Evolutionary conservation across 2,113 vertebrate genomes (phyloP).

Genomic region (Odobenus rosmarus): DNA sequence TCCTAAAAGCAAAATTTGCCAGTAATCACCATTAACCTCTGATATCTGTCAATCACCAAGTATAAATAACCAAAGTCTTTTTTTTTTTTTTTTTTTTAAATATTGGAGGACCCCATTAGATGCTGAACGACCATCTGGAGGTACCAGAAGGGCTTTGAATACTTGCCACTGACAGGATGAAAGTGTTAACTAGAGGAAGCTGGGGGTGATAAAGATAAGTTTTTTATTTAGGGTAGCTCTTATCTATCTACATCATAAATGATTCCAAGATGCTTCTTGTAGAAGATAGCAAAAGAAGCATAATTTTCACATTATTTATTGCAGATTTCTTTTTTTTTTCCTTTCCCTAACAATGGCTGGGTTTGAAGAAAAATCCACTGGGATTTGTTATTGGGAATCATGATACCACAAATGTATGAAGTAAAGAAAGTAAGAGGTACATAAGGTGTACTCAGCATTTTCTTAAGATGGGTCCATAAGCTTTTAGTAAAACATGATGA

Average conservation of each 20-base stretch:
- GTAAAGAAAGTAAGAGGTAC: not conserved
- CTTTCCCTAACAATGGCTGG: not conserved
- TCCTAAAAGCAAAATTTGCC: not conserved
- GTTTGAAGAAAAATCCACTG: not conserved
- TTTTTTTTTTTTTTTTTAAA: not conserved
- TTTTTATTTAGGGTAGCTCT: not conserved
- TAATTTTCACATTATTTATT: not conserved
- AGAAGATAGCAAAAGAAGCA: not conserved
- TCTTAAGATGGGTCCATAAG: not conserved
- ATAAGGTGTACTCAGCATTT: not conserved
- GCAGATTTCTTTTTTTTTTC: not conserved
- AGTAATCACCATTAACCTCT: not conserved
- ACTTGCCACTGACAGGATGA: not conserved
- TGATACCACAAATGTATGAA: not conserved
- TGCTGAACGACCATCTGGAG: not conserved
- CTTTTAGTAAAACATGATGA: conserved; percentile 10
- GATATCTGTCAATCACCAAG: not conserved
- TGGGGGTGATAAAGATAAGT: not conserved
- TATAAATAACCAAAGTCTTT: not conserved
- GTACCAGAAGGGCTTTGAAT: not conserved
- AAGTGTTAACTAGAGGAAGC: not conserved
- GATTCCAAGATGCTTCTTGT: not conserved
- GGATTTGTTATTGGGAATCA: not conserved
- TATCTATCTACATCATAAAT: not conserved
- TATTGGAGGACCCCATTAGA: not conserved